Base-by-base conservation (phyloP, 2,797 vertebrate species). In the Mastacembelus armatus region DNA sequence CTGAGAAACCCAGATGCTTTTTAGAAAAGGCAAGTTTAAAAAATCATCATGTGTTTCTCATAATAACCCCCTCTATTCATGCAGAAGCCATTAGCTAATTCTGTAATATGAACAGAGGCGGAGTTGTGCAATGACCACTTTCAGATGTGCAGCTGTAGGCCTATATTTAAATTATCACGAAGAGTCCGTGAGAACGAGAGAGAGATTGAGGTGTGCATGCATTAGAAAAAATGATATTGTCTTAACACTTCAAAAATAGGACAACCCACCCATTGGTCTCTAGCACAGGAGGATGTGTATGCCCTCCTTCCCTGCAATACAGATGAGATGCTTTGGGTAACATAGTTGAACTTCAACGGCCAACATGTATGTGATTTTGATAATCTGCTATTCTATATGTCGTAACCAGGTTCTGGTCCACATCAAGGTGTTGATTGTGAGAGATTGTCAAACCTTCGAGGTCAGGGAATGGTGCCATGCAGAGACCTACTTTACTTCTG, bases 401-500 rank as follows among this genome's bases (percentile, higher is more conserved):
- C 2, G 16, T 42, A 10, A 50, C 18, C 21, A 43, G 51, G 56
- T 50, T n/a, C 21, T 52, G 15, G 9, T 19, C 27, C 10, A 57
- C 4, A 60, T 43, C 49, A 65, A 67, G 15, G 24, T 36, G n/a
- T 26, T 16, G 36, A 16, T 3, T 30, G n/a, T 12, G 39, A 60
- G 15, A 29, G 2, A n/a, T 14, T 36, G 38, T 66, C 42, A 61
- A 48, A 51, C 65, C 18, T 39, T 73, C 30, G 75, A 77, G 43
- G 51, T 61, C 27, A 55, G 59, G 45, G 15, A 71, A 40, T 3
- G 1, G 29, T 42, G 54, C 49, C 65, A 70, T 36, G 44, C 42
- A 59, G 60, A 32, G 72, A 47, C 44, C 16, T 50, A 42, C 24
- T 73, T 52, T 62, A 48, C 35, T 62, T 40, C 54, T 32, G 6